Evolutionary conservation across 2,113 vertebrate genomes (phyloP).

Genomic region (Toxotes jaculatrix): DNA sequence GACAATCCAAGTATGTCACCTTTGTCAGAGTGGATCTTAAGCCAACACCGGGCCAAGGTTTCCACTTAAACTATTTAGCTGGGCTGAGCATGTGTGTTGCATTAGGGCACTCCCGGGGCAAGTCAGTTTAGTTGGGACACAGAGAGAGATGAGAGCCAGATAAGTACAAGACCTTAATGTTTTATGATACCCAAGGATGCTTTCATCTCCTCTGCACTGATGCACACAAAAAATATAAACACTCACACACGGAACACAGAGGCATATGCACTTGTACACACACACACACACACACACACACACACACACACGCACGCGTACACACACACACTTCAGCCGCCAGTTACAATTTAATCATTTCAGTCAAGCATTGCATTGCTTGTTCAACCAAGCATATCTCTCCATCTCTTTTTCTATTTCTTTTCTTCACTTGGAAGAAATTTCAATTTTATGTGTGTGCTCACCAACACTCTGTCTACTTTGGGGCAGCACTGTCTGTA

Average conservation of each 20-base stretch:
- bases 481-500: slow-evolving; percentile 69
- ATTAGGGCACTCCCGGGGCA: slow-evolving; percentile 33
- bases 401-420: slow-evolving; percentile 70
- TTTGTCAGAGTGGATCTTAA: slow-evolving; percentile 30
- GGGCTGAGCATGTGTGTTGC: slow-evolving; percentile 49
- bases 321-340: slow-evolving; percentile 36
- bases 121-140: slow-evolving; percentile 51
- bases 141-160: slow-evolving; percentile 62
- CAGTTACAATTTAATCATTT: slow-evolving; percentile 76
- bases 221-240: slow-evolving; percentile 59
- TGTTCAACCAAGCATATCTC: slow-evolving; percentile 74
- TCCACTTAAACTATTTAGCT: slow-evolving; percentile 42
- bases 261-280: slow-evolving; percentile 30
- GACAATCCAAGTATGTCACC: slow-evolving; percentile 63
- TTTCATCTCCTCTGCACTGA: slow-evolving; percentile 66
- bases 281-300: slow-evolving; percentile 1
- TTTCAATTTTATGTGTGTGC: slow-evolving; percentile 75
- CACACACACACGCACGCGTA: not conserved
- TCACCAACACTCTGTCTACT: slow-evolving; percentile 65
- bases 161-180: slow-evolving; percentile 64
- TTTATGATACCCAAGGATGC: slow-evolving; percentile 68
- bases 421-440: slow-evolving; percentile 69
- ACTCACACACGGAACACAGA: slow-evolving; percentile 33
- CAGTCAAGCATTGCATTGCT: slow-evolving; percentile 74
- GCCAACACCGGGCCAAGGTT: slow-evolving; percentile 42